Conservation (phyloP, 2,113 vertebrate species). For the human (Homo sapiens) region DNA sequence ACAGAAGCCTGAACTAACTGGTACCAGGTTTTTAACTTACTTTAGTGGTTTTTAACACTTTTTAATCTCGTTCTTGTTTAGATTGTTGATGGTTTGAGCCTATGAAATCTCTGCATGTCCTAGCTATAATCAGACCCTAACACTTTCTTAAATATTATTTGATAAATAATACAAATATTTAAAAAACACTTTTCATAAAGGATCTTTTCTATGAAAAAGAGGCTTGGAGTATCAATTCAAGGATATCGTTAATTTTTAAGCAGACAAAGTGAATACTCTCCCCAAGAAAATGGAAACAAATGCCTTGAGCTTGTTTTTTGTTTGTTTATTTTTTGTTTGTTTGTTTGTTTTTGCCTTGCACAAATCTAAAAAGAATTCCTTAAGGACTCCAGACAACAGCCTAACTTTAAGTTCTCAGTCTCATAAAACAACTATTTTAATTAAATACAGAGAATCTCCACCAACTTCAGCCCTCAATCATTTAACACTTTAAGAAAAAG, state of each 20-base stretch:
- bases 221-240: background rate
- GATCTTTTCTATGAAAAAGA: background rate
- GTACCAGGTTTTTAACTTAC: background rate
- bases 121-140: background rate
- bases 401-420: conserved; percentile 54
- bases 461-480: conserved; percentile 53
- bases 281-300: conserved; percentile 14
- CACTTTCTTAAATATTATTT: conserved; percentile 8
- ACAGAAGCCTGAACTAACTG: conserved; percentile 10
- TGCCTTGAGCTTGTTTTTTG: background rate
- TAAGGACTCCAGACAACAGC: background rate
- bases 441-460: conserved; percentile 64
- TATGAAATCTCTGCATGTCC: conserved; percentile 25
- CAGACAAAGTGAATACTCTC: background rate
- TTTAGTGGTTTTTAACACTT: background rate
- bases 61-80: conserved; percentile 1
- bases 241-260: conserved; percentile 21
- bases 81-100: background rate
- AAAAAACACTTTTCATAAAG: conserved; percentile 18
- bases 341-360: background rate
- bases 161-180: background rate
- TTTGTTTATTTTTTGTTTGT: too few species aligned
- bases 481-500: conserved; percentile 38
- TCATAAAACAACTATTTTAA: conserved; percentile 74
- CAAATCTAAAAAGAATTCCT: conserved; percentile 12